Evolutionary conservation across 2,888 invertebrate genomes (phyloP), one percentile per base, ranked within the genome.

Genomic region (Gymnocheta viridis): DNA sequence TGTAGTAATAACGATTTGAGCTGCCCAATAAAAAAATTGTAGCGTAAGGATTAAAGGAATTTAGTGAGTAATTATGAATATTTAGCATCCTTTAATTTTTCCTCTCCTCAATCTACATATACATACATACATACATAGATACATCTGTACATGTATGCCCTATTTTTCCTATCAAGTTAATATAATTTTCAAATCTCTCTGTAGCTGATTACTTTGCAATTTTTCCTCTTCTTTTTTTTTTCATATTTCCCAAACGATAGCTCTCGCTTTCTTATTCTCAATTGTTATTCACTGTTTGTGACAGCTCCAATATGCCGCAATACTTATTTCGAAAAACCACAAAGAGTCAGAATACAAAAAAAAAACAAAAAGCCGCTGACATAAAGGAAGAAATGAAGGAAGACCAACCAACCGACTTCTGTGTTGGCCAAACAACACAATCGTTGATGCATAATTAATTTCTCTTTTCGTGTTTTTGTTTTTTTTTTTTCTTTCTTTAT

Each of bases 381-480:
- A 78, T 44, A 78, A 69, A 69, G 62, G 41, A 72, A 27, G 19
- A 54, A 66, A 44, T 87, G 87, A 86, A 54, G 44, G 51, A 41
- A 73, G 19, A 41, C 62, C 17, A 14, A 29, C 54, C 35, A 38
- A 64, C 72, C 64, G 47, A 80, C 66, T 73, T 74, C 7, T 67
- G 9, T 54, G 27, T 81, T 81, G 74, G 67, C 67, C 54, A 76
- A 69, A 82, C 62, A 76, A 86, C 86, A 86, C 89, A 90, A 87
- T 90, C 88, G 86, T 89, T 89, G 89, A 89, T 90, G 90, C 91
- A 90, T 90, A 89, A 77, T 80, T 80, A 80, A 72, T 79, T 66
- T 67, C 49, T 58, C 66, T 67, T 72, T 56, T 67, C 44, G 58
- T 73, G 73, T 74, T 56, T n/a, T n/a, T 56, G 32, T 27, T 58